Evolutionary conservation across 2,113 vertebrate genomes (phyloP).

Genomic region (Serinus canaria): DNA sequence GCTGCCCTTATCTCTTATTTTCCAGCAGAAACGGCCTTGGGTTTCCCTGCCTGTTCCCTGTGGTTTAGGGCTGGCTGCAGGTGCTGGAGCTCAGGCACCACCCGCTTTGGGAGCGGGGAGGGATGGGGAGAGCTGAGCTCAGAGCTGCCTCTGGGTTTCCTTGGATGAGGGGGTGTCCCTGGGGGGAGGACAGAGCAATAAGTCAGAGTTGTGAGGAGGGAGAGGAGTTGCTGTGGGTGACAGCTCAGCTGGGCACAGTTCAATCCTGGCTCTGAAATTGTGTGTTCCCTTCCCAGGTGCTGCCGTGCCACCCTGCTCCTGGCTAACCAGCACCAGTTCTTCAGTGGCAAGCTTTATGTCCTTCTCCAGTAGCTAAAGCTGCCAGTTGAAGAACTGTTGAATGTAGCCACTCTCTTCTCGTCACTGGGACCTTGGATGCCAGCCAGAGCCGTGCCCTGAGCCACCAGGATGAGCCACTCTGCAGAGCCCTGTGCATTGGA

Average conservation of each 20-base stretch:
- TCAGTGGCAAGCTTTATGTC: constrained; percentile 99
- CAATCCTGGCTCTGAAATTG: neutral
- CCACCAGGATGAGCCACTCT: rapidly evolving
- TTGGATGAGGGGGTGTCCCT: rapidly evolving
- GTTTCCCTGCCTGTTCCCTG: rapidly evolving
- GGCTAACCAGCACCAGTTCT: constrained; percentile 99
- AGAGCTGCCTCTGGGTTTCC: neutral
- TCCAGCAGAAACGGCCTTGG: neutral
- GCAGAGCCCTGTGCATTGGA: neutral
- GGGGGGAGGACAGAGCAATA: rapidly evolving
- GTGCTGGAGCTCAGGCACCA: neutral
- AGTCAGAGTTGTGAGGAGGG: neutral
- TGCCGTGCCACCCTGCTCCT: constrained; percentile 50
- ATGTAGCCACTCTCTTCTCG: constrained; percentile 86
- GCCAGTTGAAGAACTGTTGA: constrained; percentile 99
- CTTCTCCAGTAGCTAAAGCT: constrained; percentile 96
- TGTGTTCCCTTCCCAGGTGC: constrained; percentile 25
- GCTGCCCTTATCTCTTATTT: neutral
- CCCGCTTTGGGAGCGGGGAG: neutral
- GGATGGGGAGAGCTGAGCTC: neutral
- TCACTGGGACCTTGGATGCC: neutral
- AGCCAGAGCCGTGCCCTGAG: neutral
- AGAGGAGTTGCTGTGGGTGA: neutral
- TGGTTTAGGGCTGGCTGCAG: neutral
- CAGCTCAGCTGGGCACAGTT: rapidly evolving